A percentile compares a stretch with the other conserved stretches of the same genome.
Evolutionary conservation across 37 sponge, comb jelly and placozoan genomes (phyloP).

Genomic region (Oscarella lobularis): DNA sequence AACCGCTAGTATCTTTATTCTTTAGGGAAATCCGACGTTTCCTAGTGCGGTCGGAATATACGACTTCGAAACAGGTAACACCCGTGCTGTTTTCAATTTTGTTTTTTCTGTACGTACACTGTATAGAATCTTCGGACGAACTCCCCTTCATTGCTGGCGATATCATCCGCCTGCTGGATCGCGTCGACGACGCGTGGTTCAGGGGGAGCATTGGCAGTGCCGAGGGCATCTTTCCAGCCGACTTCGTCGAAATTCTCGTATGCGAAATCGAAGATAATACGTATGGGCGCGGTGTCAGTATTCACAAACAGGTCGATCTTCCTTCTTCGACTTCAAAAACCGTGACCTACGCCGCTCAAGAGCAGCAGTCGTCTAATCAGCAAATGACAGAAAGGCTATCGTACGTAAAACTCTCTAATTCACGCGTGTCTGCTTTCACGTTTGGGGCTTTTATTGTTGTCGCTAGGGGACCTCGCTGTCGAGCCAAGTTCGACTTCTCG

Average conservation of each 20-base stretch:
- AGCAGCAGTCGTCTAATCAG: too few species aligned
- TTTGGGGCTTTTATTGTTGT: too few species aligned
- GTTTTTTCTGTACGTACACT: background rate
- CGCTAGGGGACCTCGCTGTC: too few species aligned
- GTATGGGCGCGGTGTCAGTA: too few species aligned
- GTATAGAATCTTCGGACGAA: constrained; percentile 22
- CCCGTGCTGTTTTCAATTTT: background rate
- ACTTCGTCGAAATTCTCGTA: constrained; percentile 51
- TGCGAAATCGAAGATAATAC: constrained; percentile 8
- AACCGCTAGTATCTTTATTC: background rate
- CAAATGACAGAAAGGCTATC: too few species aligned
- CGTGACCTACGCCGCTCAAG: too few species aligned
- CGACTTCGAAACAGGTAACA: background rate
- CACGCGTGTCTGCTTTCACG: too few species aligned
- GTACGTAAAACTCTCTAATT: too few species aligned
- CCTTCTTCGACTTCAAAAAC: too few species aligned
- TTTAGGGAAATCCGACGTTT: background rate
- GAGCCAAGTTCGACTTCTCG: background rate
- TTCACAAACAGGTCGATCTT: too few species aligned
- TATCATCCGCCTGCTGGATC: constrained; percentile 33
- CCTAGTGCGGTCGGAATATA: constrained; percentile 1
- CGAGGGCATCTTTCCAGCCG: constrained; percentile 54
- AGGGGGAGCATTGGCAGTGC: constrained; percentile 26
- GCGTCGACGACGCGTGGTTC: constrained; percentile 48
- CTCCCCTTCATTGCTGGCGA: constrained; percentile 48